Evolutionary conservation across 2,113 vertebrate species (phyloP), one percentile per base, ranked within the genome.

Genomic region (Puffinus mauretanicus): DNA sequence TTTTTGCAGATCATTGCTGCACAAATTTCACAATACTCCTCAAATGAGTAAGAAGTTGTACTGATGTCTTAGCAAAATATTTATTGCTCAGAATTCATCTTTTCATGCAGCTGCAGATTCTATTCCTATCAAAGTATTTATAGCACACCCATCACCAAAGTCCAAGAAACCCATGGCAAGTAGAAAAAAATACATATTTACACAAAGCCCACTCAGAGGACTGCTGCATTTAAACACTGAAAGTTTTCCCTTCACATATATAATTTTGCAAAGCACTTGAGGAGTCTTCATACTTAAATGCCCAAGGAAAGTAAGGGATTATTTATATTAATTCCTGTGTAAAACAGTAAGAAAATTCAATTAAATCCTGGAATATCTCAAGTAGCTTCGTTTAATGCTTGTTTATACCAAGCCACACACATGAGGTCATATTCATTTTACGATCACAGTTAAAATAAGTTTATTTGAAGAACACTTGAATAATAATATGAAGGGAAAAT

Each of bases 71-170:
- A 89, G 29, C 10, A 93, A 95, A 94, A 83, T 92, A 86, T 86
- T 88, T 94, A 36, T 78, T 92, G 32, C 60, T 91, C 51, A 91
- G 65, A 91, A 78, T 81, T 86, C 8, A 36, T 92, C 84, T 82
- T 67, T 79, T 55, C 49, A 7, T 73, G 67, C 80, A 93, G 86
- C 93, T 97, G 91, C 38, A 46, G 55, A 75, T 84, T 84, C 86
- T 91, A 71, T 96, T 95, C 71, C 55, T 66, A 80, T 86, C 9
- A 7, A 73, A 77, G 54, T 83, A 91, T 94, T 94, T 94, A 62
- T 86, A 77, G 51, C 18, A 38, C 26, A 80, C 26, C 36, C 71
- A 73, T 62, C 52, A 54, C 49, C 51, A n/a, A 83, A 60, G n/a
- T 78, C 46, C 44, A 62, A 84, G 60, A 87, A 84, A 73, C 34